These are phyloP conservation scores for Criorhina ranunculi DNA, from an alignment of 2,888 invertebrate genomes.

Conservation along the genomic window DNA sequence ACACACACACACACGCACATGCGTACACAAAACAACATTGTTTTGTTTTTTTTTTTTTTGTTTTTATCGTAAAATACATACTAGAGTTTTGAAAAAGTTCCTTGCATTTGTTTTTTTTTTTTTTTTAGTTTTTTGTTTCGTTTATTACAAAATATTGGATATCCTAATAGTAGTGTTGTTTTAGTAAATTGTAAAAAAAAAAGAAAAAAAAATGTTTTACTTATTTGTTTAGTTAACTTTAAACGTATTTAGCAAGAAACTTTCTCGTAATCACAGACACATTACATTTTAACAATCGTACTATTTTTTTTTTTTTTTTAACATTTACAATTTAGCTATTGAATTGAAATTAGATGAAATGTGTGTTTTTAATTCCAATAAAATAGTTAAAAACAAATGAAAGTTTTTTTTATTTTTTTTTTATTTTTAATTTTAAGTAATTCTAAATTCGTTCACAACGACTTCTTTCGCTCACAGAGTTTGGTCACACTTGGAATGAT, in stretches of 20 bases:
- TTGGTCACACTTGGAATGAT: conserved; percentile 77
- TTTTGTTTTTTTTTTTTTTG: conserved; percentile 29
- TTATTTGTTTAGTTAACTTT: conserved; percentile 74
- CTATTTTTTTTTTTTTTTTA: conserved; percentile 54
- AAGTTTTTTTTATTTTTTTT: conserved; percentile 25
- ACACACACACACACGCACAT: conserved; percentile 44
- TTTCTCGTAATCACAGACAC: conserved; percentile 77
- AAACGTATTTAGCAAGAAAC: conserved; percentile 73
- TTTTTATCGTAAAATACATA: conserved; percentile 64
- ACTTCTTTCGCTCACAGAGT: conserved; percentile 76
- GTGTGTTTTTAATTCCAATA: conserved; percentile 12
- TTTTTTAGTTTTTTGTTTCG: conserved; percentile 52
- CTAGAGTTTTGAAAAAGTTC: conserved; percentile 77
- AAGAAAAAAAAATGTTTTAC: conserved; percentile 71
- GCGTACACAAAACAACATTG: conserved; percentile 43
- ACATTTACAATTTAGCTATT: conserved; percentile 63
- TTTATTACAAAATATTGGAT: conserved; percentile 75
- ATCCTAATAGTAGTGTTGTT: conserved; percentile 72
- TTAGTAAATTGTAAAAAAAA: conserved; percentile 76
- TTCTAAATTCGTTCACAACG: conserved; percentile 77
- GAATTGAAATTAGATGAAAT: conserved; percentile 38
- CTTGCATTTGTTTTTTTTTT: conserved; percentile 68
- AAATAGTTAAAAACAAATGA: conserved; percentile 58
- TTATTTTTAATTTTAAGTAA: conserved; percentile 38
- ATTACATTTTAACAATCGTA: conserved; percentile 77